Evolutionary conservation across 2,888 invertebrate genomes (phyloP), one percentile per base, ranked within the genome.

Genomic region (Mesorhabditis sp.): DNA sequence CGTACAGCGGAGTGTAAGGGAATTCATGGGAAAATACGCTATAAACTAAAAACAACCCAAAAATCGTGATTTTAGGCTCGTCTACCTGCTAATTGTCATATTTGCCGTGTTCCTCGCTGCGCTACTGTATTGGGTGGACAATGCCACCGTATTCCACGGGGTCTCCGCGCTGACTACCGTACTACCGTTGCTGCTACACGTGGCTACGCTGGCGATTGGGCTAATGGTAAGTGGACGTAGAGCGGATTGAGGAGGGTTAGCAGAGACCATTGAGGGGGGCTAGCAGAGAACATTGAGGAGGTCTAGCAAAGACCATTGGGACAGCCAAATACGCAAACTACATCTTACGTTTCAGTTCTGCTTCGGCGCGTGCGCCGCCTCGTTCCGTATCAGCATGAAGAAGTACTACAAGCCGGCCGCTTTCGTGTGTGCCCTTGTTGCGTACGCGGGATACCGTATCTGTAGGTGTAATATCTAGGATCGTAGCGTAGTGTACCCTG

Each of bases 341-440:
- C 28, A 28, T 28, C 28, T 28, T 28, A 28, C 28, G n/a, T 50
- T 50, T 50, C n/a, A 50, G 58, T 50, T 13, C 58, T n/a, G 7
- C 58, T 50, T 50, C 28, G 28, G 28, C 28, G 28, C 28, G 28
- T 28, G 58, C 7, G 58, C 58, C n/a, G 7, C n/a, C 58, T 50
- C 58, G 58, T 50, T 50, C n/a, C 58, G 58, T 13, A 50, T 50
- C 58, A 50, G 58, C 58, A 50, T 50, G 58, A 50, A 50, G 58
- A 50, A 50, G n/a, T 50, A 50, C 58, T 50, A 50, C n/a, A 50
- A 50, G 58, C 58, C 58, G 58, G 58, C 58, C 1, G 10, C n/a
- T 1, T n/a, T 50, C 58, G 58, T 50, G 1, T 50, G 7, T n/a
- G 58, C n/a, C n/a, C n/a, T n/a, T 10, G 58, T n/a, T n/a, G 58